These are phyloP conservation scores for Anser cygnoides DNA, from an alignment of 2,113 vertebrate species.

Conservation along the genomic window DNA sequence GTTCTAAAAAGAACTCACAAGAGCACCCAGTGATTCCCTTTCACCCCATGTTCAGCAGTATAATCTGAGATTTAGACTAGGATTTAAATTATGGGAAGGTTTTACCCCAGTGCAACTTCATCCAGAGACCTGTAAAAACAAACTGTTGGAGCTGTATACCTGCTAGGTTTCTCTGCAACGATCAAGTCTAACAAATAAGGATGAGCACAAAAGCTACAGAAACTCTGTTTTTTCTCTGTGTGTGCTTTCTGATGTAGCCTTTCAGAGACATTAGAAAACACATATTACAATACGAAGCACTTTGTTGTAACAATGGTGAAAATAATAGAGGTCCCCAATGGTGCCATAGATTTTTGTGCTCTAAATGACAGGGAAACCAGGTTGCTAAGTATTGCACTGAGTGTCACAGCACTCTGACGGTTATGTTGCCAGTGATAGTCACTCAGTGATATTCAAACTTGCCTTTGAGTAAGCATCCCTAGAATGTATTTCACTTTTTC, in stretches of 20 bases:
- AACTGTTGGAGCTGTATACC: neutral
- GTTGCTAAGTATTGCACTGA: neutral
- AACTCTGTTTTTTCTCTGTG: neutral
- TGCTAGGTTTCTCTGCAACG: neutral
- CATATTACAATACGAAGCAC: neutral
- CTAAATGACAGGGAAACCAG: neutral
- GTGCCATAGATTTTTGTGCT: neutral
- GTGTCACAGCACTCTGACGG: neutral
- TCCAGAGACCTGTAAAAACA: neutral
- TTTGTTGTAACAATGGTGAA: neutral
- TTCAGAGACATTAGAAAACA: neutral
- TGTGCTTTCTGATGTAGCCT: neutral
- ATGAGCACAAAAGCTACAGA: neutral
- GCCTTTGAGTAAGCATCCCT: neutral
- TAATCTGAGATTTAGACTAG: neutral
- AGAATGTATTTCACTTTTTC: neutral
- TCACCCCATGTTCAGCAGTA: neutral
- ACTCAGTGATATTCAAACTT: neutral
- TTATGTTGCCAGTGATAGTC: neutral
- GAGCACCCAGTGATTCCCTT: neutral
- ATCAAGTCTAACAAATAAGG: accelerated
- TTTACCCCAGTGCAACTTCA: neutral
- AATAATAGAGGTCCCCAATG: neutral
- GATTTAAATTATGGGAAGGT: neutral
- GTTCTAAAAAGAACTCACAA: neutral